Percentiles rank a stretch among this genome's conserved stretches.
phyloP scores from a whole-genome alignment of 2,797 vertebrate species.

The Octomys mimax region DNA sequence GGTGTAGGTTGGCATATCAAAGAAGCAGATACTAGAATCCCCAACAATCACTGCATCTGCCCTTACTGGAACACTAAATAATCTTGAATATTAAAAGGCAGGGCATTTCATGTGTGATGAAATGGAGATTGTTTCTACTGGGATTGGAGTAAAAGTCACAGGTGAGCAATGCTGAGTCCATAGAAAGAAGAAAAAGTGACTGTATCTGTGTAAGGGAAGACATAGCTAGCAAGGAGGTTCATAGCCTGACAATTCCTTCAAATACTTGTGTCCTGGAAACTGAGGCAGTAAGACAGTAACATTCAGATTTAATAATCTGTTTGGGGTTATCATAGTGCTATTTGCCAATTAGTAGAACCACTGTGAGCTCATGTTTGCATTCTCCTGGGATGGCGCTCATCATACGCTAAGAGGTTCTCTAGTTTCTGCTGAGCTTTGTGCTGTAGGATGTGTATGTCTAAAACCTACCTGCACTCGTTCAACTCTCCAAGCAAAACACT shows the following conservation, averaged over 20 bases:
- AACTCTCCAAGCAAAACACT: neutral
- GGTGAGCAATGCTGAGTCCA: neutral
- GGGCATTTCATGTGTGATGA: neutral
- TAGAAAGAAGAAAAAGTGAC: neutral
- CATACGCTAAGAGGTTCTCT: neutral
- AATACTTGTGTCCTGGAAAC: neutral
- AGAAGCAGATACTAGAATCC: neutral
- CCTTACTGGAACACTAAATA: neutral
- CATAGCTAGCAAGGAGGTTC: neutral
- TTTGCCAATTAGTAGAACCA: neutral
- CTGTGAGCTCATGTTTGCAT: neutral
- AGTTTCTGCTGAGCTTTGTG: neutral
- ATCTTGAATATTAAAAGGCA: neutral
- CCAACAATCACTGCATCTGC: neutral
- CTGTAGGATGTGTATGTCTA: neutral
- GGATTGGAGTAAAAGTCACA: conserved; percentile 6
- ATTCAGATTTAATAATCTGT: neutral
- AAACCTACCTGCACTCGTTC: neutral
- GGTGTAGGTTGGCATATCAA: neutral
- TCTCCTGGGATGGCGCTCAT: neutral
- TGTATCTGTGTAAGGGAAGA: neutral
- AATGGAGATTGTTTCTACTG: neutral
- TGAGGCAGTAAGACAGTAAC: neutral
- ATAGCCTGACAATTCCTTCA: neutral
- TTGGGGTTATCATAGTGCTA: neutral